These are phyloP conservation scores for Scomber scombrus DNA, from an alignment of 2,113 vertebrate species.

Conservation along the genomic window DNA sequence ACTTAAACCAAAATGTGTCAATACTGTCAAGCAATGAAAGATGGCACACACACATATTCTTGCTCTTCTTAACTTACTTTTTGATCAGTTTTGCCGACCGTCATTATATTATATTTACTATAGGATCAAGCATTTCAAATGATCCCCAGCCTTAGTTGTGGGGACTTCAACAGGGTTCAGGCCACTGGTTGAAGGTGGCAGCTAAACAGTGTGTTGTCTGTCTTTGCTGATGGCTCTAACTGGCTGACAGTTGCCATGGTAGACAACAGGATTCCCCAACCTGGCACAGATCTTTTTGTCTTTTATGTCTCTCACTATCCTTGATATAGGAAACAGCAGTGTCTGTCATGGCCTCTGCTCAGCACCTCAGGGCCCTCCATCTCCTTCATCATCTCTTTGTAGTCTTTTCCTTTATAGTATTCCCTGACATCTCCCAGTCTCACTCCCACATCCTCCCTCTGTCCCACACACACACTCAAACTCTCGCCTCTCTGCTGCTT, in stretches of 20 bases:
- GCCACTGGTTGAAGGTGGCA: neutral
- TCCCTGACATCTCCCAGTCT: constrained; percentile 4
- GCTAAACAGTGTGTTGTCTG: neutral
- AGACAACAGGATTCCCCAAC: neutral
- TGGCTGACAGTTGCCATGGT: neutral
- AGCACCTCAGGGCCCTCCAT: neutral
- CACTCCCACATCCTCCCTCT: constrained; percentile 11
- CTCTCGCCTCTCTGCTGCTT: neutral
- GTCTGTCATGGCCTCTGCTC: constrained; percentile 3
- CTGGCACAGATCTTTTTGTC: neutral
- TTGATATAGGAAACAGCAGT: constrained; percentile 16
- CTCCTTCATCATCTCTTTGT: neutral
- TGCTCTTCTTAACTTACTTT: too few relatives aligned
- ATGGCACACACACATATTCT: too few relatives aligned
- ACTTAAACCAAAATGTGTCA: too few relatives aligned
- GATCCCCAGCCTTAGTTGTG: too few relatives aligned
- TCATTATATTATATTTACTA: too few relatives aligned
- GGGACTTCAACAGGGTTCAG: neutral
- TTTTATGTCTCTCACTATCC: neutral
- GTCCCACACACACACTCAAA: too few relatives aligned
- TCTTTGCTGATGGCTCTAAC: neutral
- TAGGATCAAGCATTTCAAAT: neutral
- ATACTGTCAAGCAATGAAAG: too few relatives aligned
- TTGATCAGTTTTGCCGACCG: too few relatives aligned
- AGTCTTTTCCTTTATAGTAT: neutral